Percentiles rank a stretch among this genome's conserved stretches.
Evolutionary conservation across 2,797 vertebrate genomes (phyloP).

Genomic region (Simalia tracyae): DNA sequence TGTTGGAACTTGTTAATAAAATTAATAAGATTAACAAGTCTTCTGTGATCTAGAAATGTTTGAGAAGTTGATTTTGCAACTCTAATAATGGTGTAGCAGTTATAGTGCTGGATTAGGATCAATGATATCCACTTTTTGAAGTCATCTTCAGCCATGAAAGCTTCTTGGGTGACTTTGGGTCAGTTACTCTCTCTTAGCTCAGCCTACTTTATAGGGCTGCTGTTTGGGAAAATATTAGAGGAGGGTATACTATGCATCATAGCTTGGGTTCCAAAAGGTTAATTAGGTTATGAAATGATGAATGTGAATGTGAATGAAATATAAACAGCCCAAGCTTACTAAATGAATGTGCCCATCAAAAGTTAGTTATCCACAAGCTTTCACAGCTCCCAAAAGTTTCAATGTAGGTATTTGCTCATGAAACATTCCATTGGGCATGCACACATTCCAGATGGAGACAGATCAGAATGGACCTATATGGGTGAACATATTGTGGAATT

Average conservation of each 20-base stretch:
- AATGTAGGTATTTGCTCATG: neutral
- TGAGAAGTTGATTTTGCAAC: no score
- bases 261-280: neutral
- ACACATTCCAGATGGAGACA: neutral
- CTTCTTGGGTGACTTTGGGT: neutral
- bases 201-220: neutral
- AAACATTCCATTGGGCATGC: neutral
- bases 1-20: no score
- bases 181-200: neutral
- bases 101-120: no score
- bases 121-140: no score
- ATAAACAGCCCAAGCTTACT: no score
- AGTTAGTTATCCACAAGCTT: no score
- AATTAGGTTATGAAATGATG: neutral
- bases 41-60: no score
- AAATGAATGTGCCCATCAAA: no score
- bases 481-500: neutral
- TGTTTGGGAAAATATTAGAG: neutral
- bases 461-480: neutral
- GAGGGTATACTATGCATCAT: no score
- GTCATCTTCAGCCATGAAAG: neutral
- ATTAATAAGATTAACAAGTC: no score
- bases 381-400: neutral
- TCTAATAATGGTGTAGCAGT: no score
- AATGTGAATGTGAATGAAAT: no score